Conservation (phyloP, 2,888 invertebrate genomes). For the Epinotia bilunana region DNA sequence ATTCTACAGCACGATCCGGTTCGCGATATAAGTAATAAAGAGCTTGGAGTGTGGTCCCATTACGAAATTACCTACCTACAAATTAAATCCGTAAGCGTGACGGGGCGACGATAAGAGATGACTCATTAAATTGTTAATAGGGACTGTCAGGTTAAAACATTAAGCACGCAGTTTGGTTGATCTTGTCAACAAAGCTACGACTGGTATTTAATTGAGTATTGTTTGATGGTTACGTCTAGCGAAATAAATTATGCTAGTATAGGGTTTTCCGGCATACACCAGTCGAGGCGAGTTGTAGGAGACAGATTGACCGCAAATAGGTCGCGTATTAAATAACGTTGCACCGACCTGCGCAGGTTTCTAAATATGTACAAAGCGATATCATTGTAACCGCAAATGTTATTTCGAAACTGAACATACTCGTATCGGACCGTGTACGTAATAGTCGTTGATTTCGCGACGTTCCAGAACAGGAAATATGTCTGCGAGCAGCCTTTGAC, state of each 20-base stretch:
- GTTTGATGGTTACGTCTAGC: not conserved
- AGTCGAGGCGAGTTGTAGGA: slow-evolving; percentile 51
- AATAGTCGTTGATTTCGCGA: slow-evolving; percentile 40
- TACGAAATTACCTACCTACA: slow-evolving; percentile 60
- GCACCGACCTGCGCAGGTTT: slow-evolving; percentile 72
- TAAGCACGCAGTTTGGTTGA: slow-evolving; percentile 43
- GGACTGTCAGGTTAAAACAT: slow-evolving; percentile 57
- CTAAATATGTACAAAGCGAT: slow-evolving; percentile 78
- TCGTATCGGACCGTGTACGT: slow-evolving; percentile 33
- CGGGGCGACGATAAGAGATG: slow-evolving; percentile 66
- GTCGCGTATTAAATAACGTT: slow-evolving; percentile 80
- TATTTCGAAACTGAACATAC: slow-evolving; percentile 67
- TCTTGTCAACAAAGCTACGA: slow-evolving; percentile 15
- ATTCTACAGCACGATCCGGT: slow-evolving; percentile 33
- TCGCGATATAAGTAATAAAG: slow-evolving; percentile 45
- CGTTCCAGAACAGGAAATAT: slow-evolving; percentile 37
- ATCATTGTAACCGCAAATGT: slow-evolving; percentile 74
- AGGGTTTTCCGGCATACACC: slow-evolving; percentile 3
- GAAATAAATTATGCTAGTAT: slow-evolving; percentile 10
- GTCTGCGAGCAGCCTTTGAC: slow-evolving; percentile 26
- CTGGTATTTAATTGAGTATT: slow-evolving; percentile 22
- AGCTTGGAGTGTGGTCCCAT: slow-evolving; percentile 53
- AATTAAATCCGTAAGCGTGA: slow-evolving; percentile 68
- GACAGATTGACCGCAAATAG: slow-evolving; percentile 78
- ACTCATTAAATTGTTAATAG: slow-evolving; percentile 71